Conservation (phyloP, 2,888 invertebrate genomes). For the Cinara cedri region DNA sequence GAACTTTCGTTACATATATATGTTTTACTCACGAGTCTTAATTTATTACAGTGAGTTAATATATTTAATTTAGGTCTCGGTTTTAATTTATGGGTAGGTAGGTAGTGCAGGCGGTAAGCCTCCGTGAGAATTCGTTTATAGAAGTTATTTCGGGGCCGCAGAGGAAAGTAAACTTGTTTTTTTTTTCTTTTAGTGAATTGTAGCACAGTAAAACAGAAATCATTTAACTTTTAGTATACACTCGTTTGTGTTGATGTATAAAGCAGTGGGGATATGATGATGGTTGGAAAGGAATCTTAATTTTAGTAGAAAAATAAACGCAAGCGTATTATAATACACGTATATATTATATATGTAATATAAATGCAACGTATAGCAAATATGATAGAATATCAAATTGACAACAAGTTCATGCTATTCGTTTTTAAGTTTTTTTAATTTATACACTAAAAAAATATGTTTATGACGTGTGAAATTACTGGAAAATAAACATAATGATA, state of each 20-base stretch:
- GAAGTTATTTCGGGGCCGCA: slow-evolving; percentile 18
- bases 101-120: background rate
- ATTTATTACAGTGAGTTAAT: background rate
- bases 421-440: too few relatives aligned
- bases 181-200: slow-evolving; percentile 27
- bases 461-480: too few relatives aligned
- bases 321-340: background rate
- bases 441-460: too few relatives aligned
- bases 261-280: background rate
- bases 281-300: background rate
- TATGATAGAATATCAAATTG: too few relatives aligned
- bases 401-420: too few relatives aligned
- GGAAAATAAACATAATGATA: too few relatives aligned
- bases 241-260: background rate
- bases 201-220: slow-evolving; percentile 31
- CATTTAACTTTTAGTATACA: slow-evolving; percentile 37
- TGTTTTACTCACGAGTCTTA: background rate
- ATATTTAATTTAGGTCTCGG: slow-evolving; percentile 28
- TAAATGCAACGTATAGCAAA: too few relatives aligned
- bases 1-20: background rate
- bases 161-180: slow-evolving; percentile 51
- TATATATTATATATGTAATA: too few relatives aligned
- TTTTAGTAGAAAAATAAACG: slow-evolving; percentile 16
- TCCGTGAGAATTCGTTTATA: slow-evolving; percentile 40
- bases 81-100: background rate